Conservation (phyloP, 2,113 vertebrate genomes). For the Caracal caracal region DNA sequence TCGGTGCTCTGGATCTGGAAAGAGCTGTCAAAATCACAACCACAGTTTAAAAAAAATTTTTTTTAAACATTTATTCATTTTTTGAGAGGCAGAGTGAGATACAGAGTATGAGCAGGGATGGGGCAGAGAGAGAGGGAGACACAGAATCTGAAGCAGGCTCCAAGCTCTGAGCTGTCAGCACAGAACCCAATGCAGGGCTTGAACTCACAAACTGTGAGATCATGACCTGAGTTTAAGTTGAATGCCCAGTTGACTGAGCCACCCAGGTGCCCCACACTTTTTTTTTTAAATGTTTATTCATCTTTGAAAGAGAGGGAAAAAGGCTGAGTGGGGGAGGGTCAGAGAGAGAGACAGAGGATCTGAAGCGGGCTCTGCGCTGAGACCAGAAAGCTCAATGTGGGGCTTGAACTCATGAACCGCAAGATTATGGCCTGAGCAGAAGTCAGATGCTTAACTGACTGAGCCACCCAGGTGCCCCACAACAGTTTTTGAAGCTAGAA, state of each 20-base stretch:
- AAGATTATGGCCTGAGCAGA: neutral
- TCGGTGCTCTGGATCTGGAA: neutral
- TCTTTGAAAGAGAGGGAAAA: neutral
- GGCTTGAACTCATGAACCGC: neutral
- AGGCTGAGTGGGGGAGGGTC: neutral
- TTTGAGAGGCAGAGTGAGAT: too few relatives aligned
- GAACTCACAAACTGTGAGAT: too few relatives aligned
- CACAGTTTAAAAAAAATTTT: neutral
- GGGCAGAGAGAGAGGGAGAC: too few relatives aligned
- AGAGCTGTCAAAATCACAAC: neutral
- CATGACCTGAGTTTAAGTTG: too few relatives aligned
- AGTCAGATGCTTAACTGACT: neutral
- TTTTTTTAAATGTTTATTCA: neutral
- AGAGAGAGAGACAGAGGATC: neutral
- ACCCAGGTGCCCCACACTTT: too few relatives aligned
- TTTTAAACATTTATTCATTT: neutral
- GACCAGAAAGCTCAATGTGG: neutral
- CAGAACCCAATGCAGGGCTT: too few relatives aligned
- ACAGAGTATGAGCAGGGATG: too few relatives aligned
- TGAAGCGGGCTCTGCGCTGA: neutral
- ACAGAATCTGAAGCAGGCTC: too few relatives aligned
- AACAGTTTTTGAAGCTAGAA: constrained; percentile 17
- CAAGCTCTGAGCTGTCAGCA: too few relatives aligned
- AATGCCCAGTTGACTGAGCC: too few relatives aligned
- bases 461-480: neutral